Percentiles rank a stretch among this genome's conserved stretches.
phyloP scores from a whole-genome alignment of 1,140 invertebrate species.

The Caenorhabditis briggsae region DNA sequence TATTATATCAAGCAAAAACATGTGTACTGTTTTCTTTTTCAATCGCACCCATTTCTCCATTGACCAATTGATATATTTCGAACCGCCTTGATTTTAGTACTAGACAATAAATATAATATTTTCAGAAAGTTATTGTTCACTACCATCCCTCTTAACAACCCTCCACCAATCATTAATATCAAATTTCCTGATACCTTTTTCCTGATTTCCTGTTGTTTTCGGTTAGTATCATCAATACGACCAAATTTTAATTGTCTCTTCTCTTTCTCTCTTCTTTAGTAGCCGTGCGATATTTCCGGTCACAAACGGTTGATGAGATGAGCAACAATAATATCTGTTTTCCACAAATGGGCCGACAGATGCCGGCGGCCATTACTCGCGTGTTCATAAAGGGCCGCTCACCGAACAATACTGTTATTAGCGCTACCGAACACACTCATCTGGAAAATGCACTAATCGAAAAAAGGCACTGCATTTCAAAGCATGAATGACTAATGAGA shows the following conservation, averaged over 20 bases:
- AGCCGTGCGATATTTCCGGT: conserved; percentile 34
- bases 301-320: conserved; percentile 26
- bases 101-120: too few species aligned
- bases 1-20: too few species aligned
- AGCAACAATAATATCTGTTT: conserved; percentile 39
- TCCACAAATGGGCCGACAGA: not conserved
- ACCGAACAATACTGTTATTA: conserved; percentile 21
- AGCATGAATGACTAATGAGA: conserved; percentile 34
- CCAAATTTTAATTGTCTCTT: not conserved
- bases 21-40: too few species aligned
- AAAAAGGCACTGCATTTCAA: not conserved
- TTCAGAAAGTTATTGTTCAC: not conserved
- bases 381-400: conserved; percentile 27
- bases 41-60: too few species aligned
- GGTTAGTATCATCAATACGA: not conserved
- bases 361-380: conserved; percentile 4
- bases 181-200: conserved; percentile 18
- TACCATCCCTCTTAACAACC: conserved; percentile 13
- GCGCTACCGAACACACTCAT: conserved; percentile 41
- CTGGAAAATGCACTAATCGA: conserved; percentile 51
- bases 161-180: conserved; percentile 3
- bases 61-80: too few species aligned
- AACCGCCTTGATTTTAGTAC: too few species aligned
- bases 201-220: conserved; percentile 17
- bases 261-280: not conserved